Conservation (phyloP, 2,113 vertebrate species). For the Entelurus aequoreus region DNA sequence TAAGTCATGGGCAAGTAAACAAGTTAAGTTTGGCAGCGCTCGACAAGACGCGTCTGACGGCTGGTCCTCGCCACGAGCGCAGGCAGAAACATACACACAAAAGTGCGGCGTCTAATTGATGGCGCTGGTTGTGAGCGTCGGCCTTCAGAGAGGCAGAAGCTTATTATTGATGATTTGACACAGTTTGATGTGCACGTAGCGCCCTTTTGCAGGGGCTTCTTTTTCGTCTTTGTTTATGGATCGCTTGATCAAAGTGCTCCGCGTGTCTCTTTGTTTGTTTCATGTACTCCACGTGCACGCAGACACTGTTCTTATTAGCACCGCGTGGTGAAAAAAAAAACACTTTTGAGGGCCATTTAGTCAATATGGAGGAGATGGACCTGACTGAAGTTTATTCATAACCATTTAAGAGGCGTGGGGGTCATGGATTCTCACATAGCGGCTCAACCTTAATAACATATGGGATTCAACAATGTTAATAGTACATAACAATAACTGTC, state of each 20-base stretch:
- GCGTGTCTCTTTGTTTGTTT: slow-evolving; percentile 67
- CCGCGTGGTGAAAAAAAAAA: slow-evolving; percentile 28
- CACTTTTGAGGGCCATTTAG: slow-evolving; percentile 30
- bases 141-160: slow-evolving; percentile 61
- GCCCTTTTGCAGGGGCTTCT: slow-evolving; percentile 52
- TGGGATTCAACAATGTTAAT: no score
- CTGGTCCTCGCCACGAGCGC: slow-evolving; percentile 51
- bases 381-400: no score
- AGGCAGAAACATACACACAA: slow-evolving; percentile 30
- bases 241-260: slow-evolving; percentile 69
- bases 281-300: slow-evolving; percentile 50
- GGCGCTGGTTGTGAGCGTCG: slow-evolving; percentile 62
- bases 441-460: no score
- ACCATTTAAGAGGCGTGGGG: no score
- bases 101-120: slow-evolving; percentile 63
- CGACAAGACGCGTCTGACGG: slow-evolving; percentile 30
- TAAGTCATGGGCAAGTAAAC: slow-evolving; percentile 18
- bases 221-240: slow-evolving; percentile 61
- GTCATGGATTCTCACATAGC: no score
- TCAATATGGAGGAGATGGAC: no score
- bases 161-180: slow-evolving; percentile 71
- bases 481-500: no score
- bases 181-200: slow-evolving; percentile 63
- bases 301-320: slow-evolving; percentile 56
- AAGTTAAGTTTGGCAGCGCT: slow-evolving; percentile 38